A percentile compares a stretch with the other conserved stretches of the same genome.
Evolutionary conservation across 2,888 invertebrate genomes (phyloP).

Genomic region (Drosophila phalerata): DNA sequence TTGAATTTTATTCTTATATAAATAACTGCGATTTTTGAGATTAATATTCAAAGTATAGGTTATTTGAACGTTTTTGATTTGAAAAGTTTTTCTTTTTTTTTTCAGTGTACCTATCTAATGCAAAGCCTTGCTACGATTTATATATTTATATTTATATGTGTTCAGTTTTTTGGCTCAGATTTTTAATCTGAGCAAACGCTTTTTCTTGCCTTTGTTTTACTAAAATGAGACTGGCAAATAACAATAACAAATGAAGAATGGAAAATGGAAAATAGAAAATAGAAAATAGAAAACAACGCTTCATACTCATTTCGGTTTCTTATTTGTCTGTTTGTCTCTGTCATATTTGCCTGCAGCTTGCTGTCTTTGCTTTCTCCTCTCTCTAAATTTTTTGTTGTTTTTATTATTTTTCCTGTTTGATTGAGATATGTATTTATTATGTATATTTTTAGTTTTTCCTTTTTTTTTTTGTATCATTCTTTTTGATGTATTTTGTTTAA

Average conservation of each 20-base stretch:
- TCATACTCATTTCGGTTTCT: constrained; percentile 73
- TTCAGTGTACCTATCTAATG: not conserved
- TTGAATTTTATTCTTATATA: no score
- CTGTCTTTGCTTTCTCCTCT: constrained; percentile 8
- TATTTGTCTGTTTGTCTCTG: constrained; percentile 62
- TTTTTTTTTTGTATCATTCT: constrained; percentile 4
- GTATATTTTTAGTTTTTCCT: constrained; percentile 36
- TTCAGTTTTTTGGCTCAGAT: constrained; percentile 43
- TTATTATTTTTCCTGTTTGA: constrained; percentile 60
- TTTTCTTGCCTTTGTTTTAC: constrained; percentile 72
- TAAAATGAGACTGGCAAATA: constrained; percentile 22
- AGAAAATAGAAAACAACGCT: constrained; percentile 53
- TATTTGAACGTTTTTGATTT: no score
- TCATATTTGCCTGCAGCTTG: constrained; percentile 72
- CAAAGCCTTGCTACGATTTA: not conserved
- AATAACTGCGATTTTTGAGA: no score
- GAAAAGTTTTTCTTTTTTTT: no score
- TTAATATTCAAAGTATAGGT: no score
- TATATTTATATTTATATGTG: constrained; percentile 4
- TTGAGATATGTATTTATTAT: constrained; percentile 80
- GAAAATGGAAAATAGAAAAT: constrained; percentile 31
- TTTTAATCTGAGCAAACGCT: constrained; percentile 65
- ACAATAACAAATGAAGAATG: constrained; percentile 36
- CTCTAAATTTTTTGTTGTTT: not conserved
- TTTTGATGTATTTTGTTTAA: constrained; percentile 26